Conservation (phyloP, 2,888 invertebrate genomes). For the Rhagium mordax region DNA sequence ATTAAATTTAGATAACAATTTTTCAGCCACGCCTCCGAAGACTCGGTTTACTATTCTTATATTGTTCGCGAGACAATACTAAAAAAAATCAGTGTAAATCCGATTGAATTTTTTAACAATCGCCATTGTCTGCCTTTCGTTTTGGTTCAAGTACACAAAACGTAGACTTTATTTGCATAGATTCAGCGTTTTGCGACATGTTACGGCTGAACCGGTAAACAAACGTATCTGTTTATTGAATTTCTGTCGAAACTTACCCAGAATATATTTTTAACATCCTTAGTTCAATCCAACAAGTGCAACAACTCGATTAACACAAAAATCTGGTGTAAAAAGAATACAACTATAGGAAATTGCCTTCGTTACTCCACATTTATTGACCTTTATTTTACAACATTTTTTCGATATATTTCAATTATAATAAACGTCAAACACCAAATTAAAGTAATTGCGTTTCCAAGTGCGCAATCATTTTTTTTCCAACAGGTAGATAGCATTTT, state of each 20-base stretch:
- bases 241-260: background rate
- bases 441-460: no score
- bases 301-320: no score
- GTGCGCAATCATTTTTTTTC: no score
- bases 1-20: background rate
- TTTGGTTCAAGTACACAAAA: conserved; percentile 7
- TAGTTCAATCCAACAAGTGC: no score
- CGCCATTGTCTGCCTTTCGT: background rate
- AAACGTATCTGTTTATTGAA: background rate
- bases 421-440: no score
- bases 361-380: no score
- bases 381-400: no score
- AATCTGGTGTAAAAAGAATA: no score
- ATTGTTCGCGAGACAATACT: background rate
- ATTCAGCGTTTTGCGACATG: background rate
- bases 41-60: background rate
- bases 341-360: no score
- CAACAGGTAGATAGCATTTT: no score
- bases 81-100: background rate
- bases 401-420: no score
- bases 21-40: background rate
- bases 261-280: background rate
- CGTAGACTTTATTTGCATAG: background rate
- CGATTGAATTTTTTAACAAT: background rate
- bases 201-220: background rate